Conservation (phyloP, 1,140 invertebrate genomes). For the Microplitis demolitor region DNA sequence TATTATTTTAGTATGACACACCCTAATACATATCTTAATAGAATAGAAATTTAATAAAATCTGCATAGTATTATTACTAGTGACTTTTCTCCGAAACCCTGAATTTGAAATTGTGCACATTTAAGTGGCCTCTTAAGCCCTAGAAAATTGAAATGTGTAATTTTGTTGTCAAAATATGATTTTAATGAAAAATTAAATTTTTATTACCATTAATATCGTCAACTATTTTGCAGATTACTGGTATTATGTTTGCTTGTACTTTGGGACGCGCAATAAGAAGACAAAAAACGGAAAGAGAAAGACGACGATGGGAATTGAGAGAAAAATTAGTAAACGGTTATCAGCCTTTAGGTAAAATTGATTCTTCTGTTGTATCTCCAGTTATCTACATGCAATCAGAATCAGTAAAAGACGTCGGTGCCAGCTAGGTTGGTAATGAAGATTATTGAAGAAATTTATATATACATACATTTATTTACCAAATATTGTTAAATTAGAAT, state of each 20-base stretch:
- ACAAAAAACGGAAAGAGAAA: slow-evolving; percentile 74
- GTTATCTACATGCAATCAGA: slow-evolving; percentile 50
- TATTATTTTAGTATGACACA: neutral
- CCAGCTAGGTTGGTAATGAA: neutral
- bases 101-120: no score
- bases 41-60: no score
- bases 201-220: neutral
- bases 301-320: slow-evolving; percentile 71
- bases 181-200: no score
- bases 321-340: slow-evolving; percentile 62
- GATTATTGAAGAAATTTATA: no score
- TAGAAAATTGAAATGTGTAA: neutral
- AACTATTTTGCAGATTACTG: slow-evolving; percentile 70
- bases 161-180: no score
- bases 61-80: no score
- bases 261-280: slow-evolving; percentile 80
- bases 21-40: neutral
- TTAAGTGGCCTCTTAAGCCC: no score
- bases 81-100: no score
- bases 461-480: no score
- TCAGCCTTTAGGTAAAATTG: slow-evolving; percentile 52
- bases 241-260: slow-evolving; percentile 84
- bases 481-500: no score
- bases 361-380: slow-evolving; percentile 48
- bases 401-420: slow-evolving; percentile 30